phyloP scores from a whole-genome alignment of 2,113 vertebrate species.

The Lophotis ruficrista region DNA sequence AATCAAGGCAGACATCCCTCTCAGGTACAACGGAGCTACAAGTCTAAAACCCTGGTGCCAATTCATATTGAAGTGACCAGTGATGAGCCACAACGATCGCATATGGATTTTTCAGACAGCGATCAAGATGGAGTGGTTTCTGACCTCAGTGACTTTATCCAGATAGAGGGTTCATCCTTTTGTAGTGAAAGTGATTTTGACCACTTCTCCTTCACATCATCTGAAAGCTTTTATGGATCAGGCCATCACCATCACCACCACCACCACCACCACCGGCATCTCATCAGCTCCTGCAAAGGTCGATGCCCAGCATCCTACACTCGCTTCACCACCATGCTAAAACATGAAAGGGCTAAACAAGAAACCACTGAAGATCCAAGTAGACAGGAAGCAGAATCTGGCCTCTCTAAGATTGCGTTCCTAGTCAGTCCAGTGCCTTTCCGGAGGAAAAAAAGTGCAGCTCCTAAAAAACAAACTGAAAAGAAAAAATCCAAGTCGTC shows the following conservation, averaged over 20 bases:
- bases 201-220: conserved; percentile 92
- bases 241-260: conserved; percentile 87
- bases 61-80: conserved; percentile 86
- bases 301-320: conserved; percentile 95
- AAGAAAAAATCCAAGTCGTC: conserved; percentile 87
- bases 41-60: conserved; percentile 80
- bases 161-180: conserved; percentile 94
- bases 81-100: conserved; percentile 72
- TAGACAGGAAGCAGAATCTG: conserved; percentile 83
- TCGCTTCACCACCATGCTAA: conserved; percentile 95
- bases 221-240: conserved; percentile 90
- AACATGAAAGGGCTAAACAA: conserved; percentile 90
- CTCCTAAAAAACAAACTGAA: conserved; percentile 81
- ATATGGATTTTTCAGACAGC: conserved; percentile 89
- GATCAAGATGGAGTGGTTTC: conserved; percentile 90
- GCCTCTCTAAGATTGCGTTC: conserved; percentile 95
- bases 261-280: conserved; percentile 87
- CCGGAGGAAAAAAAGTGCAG: conserved; percentile 90
- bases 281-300: conserved; percentile 94
- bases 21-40: conserved; percentile 75
- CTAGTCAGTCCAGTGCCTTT: conserved; percentile 99
- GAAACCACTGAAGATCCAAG: conserved; percentile 79
- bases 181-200: conserved; percentile 98
- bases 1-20: conserved; percentile 72
- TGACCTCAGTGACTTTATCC: conserved; percentile 91